Evolutionary conservation across 2,797 vertebrate genomes (phyloP).

Genomic region (Phalanger gymnotis): DNA sequence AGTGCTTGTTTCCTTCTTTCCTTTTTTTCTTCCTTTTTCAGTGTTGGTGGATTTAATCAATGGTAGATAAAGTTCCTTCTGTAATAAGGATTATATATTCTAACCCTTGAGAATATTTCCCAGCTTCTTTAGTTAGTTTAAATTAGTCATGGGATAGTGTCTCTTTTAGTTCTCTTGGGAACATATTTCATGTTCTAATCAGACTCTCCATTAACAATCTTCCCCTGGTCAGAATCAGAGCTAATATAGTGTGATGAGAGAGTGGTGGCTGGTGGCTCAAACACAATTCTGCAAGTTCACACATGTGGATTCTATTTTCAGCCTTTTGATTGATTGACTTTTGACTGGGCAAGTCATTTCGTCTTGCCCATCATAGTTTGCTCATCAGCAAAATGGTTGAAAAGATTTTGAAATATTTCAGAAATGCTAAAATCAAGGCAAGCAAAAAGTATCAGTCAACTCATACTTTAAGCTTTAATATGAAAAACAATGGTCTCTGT

Average conservation of each 20-base stretch:
- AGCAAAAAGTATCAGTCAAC: neutral
- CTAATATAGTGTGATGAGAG: constrained; percentile 72
- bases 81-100: constrained; percentile 44
- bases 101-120: constrained; percentile 61
- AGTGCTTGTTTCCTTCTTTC: neutral
- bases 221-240: constrained; percentile 61
- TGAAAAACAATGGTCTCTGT: neutral
- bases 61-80: constrained; percentile 21
- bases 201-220: constrained; percentile 67
- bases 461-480: neutral
- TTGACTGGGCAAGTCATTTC: constrained; percentile 60
- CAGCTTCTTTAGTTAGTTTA: constrained; percentile 59
- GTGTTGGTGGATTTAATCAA: constrained; percentile 28
- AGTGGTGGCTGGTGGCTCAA: constrained; percentile 68
- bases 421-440: constrained; percentile 62
- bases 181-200: constrained; percentile 69
- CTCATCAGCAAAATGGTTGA: constrained; percentile 76
- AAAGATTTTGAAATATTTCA: constrained; percentile 64
- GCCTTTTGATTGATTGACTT: constrained; percentile 77
- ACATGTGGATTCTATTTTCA: constrained; percentile 81
- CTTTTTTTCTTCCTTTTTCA: neutral
- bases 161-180: constrained; percentile 49
- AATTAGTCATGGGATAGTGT: constrained; percentile 25
- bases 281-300: constrained; percentile 62
- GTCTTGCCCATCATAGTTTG: constrained; percentile 69